Evolutionary conservation across 2,797 vertebrate species (phyloP).

Genomic region (Serranus cabrilla): DNA sequence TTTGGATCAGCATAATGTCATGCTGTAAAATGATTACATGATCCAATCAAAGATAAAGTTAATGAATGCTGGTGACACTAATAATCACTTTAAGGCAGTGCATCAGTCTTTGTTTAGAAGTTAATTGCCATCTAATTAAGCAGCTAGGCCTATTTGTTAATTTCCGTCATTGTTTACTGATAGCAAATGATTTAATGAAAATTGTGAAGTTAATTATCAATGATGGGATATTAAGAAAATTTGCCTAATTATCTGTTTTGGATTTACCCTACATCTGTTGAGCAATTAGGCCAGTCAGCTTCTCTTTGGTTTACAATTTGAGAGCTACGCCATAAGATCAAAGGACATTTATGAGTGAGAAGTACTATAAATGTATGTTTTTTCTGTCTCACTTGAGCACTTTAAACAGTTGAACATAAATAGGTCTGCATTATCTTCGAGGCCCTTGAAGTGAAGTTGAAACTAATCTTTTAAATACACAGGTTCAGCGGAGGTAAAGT

Average conservation of each 20-base stretch:
- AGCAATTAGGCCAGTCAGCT: constrained; percentile 5
- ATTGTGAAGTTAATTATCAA: constrained; percentile 16
- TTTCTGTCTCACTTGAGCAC: background rate
- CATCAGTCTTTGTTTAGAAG: constrained; percentile 43
- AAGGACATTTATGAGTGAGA: background rate
- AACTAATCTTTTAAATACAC: constrained; percentile 23
- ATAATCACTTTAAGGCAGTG: constrained; percentile 28
- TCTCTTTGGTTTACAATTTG: background rate
- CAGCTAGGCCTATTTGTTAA: background rate
- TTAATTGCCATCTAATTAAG: constrained; percentile 39
- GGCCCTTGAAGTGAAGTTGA: constrained; percentile 26
- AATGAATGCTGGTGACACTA: constrained; percentile 28
- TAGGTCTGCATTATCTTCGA: background rate
- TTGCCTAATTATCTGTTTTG: constrained; percentile 19
- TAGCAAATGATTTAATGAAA: constrained; percentile 15
- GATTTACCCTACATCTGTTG: background rate
- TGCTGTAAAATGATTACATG: constrained; percentile 12
- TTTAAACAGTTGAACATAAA: constrained; percentile 7
- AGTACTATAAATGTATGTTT: too few relatives aligned
- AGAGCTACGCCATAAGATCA: background rate
- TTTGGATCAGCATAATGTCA: constrained; percentile 8
- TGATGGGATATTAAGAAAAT: constrained; percentile 1
- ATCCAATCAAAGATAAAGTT: constrained; percentile 31
- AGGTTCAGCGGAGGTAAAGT: background rate
- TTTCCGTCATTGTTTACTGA: constrained; percentile 33